These are phyloP conservation scores for Chloromyia formosa DNA, from an alignment of 2,888 invertebrate genomes.

Conservation along the genomic window DNA sequence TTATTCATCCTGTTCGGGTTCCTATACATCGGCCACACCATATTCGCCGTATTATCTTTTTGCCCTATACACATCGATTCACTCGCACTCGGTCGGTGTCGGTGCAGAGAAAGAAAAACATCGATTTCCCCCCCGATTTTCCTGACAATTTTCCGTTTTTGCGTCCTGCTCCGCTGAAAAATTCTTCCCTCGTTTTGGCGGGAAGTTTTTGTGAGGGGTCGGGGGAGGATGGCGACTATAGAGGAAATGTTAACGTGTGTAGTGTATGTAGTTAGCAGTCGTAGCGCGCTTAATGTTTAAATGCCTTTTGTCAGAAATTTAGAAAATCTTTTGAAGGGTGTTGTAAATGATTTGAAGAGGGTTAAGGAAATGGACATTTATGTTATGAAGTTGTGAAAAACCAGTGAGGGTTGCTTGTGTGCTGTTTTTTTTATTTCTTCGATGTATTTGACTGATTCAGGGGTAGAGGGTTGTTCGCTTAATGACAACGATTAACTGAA, in stretches of 20 bases:
- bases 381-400: slow-evolving; percentile 39
- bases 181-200: neutral
- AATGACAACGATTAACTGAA: neutral
- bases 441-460: slow-evolving; percentile 3
- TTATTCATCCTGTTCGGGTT: neutral
- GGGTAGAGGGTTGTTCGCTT: slow-evolving; percentile 4
- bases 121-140: slow-evolving; percentile 4
- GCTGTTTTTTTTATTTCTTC: neutral
- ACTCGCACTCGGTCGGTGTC: neutral
- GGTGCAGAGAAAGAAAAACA: neutral
- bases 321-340: slow-evolving; percentile 38
- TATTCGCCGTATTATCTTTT: neutral
- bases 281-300: slow-evolving; percentile 27
- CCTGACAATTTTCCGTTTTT: neutral
- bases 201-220: neutral
- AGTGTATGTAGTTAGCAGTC: slow-evolving; percentile 24
- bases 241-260: slow-evolving; percentile 7
- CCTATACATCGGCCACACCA: neutral
- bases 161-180: neutral
- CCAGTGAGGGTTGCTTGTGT: neutral
- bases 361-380: slow-evolving; percentile 36
- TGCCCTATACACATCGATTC: neutral
- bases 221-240: neutral
- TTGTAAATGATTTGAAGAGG: slow-evolving; percentile 41
- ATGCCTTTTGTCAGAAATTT: slow-evolving; percentile 37